Base-by-base conservation (phyloP, 2,888 invertebrate genomes). In the Caenorhabditis japonica region DNA sequence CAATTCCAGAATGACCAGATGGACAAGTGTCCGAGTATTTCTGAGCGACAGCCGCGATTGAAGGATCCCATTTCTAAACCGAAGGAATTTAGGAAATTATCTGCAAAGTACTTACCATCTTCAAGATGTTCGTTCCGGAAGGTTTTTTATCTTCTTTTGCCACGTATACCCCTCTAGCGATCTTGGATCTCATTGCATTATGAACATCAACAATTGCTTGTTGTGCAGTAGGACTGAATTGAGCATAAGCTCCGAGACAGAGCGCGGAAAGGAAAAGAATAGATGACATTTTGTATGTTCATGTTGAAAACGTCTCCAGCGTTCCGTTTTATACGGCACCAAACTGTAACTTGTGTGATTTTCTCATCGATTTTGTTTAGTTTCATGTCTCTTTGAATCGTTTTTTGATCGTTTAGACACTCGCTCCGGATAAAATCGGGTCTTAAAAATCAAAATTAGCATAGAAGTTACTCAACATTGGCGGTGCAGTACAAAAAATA, bases 1-100 rank as follows among this genome's bases (percentile, higher is more conserved):
- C 34, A 7, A n/a, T n/a, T 23, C 61, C 61, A 3, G 69, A 70
- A 19, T 60, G 59, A 27, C 34, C 60, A 3, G 30, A 36, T 27
- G 69, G 69, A n/a, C 69, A 70, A 4, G 47, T 41, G 19, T 70
- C 61, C 8, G 60, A 60, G 30, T 70, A 70, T 8, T 33, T 55
- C 38, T 70, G 69, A 8, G 69, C 69, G 25, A 53, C 55, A 3
- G 60, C 30, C 0, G 53, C 69, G 4, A 60, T 36, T 12, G 60
- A 33, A 1, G 60, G 17, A 30, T 70, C 60, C 69, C 69, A 70
- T n/a, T 60, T 61, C 68, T 68, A 25, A 0, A 46, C 13, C 8
- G 3, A n/a, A n/a, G n/a, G n/a, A n/a, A n/a, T 10, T 15, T 13
- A n/a, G 17, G 10, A 5, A n/a, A 8, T 12, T 25, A 4, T 2